Percentiles rank a stretch among this genome's conserved stretches.
Conservation (phyloP, 2,797 vertebrate species). For the Sebastes hubbsi region DNA sequence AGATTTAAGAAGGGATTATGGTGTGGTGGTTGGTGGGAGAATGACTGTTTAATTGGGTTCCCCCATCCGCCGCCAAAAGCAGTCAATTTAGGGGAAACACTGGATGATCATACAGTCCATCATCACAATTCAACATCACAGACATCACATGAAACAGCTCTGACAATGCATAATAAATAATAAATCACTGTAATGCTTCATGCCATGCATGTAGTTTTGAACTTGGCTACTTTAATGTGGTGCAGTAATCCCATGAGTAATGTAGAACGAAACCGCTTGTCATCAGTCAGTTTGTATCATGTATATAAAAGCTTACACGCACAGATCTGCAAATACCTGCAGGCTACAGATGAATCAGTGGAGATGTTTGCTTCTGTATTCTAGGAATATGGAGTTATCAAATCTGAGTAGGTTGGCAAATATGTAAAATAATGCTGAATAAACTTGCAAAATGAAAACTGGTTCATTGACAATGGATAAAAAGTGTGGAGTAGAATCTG, state of each 20-base stretch:
- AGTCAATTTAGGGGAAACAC: background rate
- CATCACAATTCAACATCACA: background rate
- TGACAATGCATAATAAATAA: conserved; percentile 11
- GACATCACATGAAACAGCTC: background rate
- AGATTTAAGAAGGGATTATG: background rate
- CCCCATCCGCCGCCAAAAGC: background rate
- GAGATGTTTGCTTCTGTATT: conserved; percentile 5
- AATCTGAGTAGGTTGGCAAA: background rate
- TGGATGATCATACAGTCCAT: background rate
- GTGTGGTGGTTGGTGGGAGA: background rate
- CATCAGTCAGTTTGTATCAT: conserved; percentile 9
- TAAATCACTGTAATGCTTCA: background rate
- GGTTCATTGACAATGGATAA: background rate
- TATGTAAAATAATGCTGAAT: background rate
- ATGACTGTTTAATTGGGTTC: background rate
- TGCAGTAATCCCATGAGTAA: conserved; percentile 21
- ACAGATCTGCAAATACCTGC: conserved; percentile 22
- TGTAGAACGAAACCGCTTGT: background rate
- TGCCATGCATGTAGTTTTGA: conserved; percentile 13
- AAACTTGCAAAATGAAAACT: background rate
- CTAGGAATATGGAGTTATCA: conserved; percentile 1
- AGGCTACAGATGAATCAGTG: conserved; percentile 13
- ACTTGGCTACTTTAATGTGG: conserved; percentile 12
- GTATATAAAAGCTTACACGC: conserved; percentile 4
- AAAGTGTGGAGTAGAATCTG: background rate